Base-by-base conservation (phyloP, 2,113 vertebrate species). In the Boleophthalmus pectinirostris region DNA sequence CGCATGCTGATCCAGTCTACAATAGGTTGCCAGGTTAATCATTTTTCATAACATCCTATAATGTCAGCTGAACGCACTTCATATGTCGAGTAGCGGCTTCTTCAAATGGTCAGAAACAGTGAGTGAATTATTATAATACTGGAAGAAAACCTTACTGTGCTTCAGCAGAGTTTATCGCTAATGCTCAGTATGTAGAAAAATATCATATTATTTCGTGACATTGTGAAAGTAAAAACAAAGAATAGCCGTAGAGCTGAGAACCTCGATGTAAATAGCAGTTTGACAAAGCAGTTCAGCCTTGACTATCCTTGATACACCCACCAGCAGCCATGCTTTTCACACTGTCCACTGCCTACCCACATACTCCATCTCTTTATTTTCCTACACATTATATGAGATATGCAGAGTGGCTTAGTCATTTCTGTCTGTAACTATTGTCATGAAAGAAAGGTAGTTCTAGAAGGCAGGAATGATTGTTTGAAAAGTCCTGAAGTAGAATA, bases 281-380 rank as follows among this genome's bases (percentile, higher is more conserved):
- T 81, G 73, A 35, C 53, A 71, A 14, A 66, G 24, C 57, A 75
- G 56, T 29, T 49, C 24, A 76, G 67, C 54, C 73, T 66, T 66
- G 46, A 54, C 54, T 79, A 65, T 79, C 65, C 70, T 69, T 58
- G 29, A 72, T 70, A 38, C 65, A 45, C 35, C 54, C 46, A 69
- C 73, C 24, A 46, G 21, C 56, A 66, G 43, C 23, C 43, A 14
- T 69, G 29, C 51, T 9, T 45, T n/a, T 65, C 23, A 21, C 14
- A 23, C n/a, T 64, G 18, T 9, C 51, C 51, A 53, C 47, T 69
- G 5, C 49, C 45, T 57, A 21, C 66, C 64, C 57, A 70, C 13
- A 5, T 47, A 25, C 18, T 72, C 49, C 3, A 20, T 13, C 21
- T 10, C n/a, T 20, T 21, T 6, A 35, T 66, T n/a, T 0, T 18